These are phyloP conservation scores for Samia ricini DNA, from an alignment of 1,140 invertebrate genomes.

Conservation along the genomic window DNA sequence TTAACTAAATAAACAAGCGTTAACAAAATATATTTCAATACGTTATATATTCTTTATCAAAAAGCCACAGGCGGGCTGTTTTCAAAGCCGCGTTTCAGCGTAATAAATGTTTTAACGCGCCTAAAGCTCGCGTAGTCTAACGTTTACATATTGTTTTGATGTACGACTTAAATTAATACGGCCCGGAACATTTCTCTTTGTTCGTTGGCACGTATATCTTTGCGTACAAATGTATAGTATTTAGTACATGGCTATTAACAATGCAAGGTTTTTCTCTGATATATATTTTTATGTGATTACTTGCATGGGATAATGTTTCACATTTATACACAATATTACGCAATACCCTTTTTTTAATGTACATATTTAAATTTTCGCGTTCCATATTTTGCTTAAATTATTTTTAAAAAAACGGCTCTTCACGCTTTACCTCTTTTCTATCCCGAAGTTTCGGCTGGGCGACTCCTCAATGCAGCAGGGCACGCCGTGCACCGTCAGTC, in stretches of 20 bases:
- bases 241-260: conserved; percentile 18
- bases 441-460: no score
- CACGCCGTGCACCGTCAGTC: no score
- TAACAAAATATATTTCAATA: background rate
- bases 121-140: conserved; percentile 17
- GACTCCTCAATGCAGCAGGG: no score
- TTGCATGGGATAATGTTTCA: background rate
- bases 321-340: no score
- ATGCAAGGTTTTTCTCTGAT: background rate
- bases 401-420: no score
- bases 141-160: conserved; percentile 25
- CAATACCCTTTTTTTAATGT: no score
- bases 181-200: conserved; percentile 18
- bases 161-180: conserved; percentile 24
- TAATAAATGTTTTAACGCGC: conserved; percentile 14
- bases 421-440: no score
- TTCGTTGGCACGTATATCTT: conserved; percentile 20
- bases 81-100: conserved; percentile 17
- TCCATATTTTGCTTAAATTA: no score
- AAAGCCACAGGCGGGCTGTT: conserved; percentile 7
- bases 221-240: conserved; percentile 20
- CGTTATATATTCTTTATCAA: conserved; percentile 3
- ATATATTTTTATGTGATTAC: conserved; percentile 7
- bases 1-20: background rate
- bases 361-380: no score